Percentiles rank a stretch among this genome's conserved stretches.
phyloP scores from a whole-genome alignment of 35 echinoderm and acorn worm genomes.

The Nesometra sesokonis region DNA sequence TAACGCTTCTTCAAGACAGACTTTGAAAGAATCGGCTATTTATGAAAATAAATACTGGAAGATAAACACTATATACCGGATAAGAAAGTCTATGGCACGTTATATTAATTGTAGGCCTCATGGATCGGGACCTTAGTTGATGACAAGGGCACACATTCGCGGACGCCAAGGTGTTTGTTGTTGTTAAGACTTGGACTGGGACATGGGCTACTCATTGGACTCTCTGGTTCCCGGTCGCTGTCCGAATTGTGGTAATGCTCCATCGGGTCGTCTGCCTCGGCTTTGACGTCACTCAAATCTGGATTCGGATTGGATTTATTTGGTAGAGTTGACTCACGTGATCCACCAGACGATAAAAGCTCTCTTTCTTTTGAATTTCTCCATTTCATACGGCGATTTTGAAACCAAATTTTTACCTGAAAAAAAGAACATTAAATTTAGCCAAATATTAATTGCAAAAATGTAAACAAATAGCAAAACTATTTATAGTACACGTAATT shows the following conservation, averaged over 20 bases:
- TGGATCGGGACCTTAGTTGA: neutral
- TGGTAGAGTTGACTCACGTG: conserved; percentile 80
- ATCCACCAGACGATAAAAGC: conserved; percentile 75
- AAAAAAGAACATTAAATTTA: neutral
- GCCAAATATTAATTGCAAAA: too few relatives aligned
- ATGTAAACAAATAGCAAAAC: too few relatives aligned
- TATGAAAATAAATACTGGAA: too few relatives aligned
- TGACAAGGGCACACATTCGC: neutral
- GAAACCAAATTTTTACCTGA: conserved; percentile 99
- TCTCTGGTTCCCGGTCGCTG: conserved; percentile 22
- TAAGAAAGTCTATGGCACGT: too few relatives aligned
- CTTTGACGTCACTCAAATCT: conserved; percentile 88
- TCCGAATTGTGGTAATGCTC: conserved; percentile 14
- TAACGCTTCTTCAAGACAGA: too few relatives aligned
- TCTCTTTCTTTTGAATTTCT: conserved; percentile 95
- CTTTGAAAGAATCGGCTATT: too few relatives aligned
- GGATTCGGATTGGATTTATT: conserved; percentile 98
- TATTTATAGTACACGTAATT: conserved; percentile 5
- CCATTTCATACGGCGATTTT: conserved; percentile 99
- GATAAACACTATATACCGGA: too few relatives aligned
- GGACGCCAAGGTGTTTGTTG: neutral
- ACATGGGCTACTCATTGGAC: conserved; percentile 63
- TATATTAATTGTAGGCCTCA: neutral
- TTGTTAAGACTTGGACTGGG: conserved; percentile 43
- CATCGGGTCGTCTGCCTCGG: neutral